A percentile compares a stretch with the other conserved stretches of the same genome.
Evolutionary conservation across 2,797 vertebrate genomes (phyloP).

Genomic region (Gobio occitaniae): DNA sequence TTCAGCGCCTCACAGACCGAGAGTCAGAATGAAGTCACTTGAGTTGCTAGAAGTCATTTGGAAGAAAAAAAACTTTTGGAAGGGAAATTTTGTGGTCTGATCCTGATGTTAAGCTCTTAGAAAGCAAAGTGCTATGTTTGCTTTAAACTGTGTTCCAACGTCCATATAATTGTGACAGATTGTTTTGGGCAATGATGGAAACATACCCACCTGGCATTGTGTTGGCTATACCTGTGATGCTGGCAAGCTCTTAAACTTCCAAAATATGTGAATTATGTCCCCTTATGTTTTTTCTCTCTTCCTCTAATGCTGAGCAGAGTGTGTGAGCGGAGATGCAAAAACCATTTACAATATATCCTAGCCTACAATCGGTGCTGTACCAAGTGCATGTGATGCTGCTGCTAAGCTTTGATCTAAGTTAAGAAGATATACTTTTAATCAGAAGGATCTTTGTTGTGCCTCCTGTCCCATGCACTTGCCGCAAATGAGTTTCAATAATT

Average conservation of each 20-base stretch:
- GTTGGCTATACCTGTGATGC: not conserved
- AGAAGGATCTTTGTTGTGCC: not conserved
- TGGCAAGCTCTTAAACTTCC: not conserved
- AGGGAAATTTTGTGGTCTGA: not conserved
- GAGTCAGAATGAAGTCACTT: conserved; percentile 2
- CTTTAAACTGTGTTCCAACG: not conserved
- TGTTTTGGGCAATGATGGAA: conserved; percentile 3
- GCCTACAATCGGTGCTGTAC: not conserved
- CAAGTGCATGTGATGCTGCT: not conserved
- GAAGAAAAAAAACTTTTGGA: not conserved
- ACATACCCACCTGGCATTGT: conserved; percentile 8
- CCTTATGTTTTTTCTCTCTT: not conserved
- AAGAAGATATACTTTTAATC: not conserved
- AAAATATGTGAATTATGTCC: not conserved
- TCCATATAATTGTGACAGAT: not conserved
- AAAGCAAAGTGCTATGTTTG: not conserved
- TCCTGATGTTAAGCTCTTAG: not conserved
- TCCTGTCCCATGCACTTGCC: not conserved
- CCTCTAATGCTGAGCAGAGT: not conserved
- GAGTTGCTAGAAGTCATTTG: not conserved
- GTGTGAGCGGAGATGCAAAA: not conserved
- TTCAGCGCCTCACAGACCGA: not conserved
- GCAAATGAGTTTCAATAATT: not conserved
- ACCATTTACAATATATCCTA: not conserved
- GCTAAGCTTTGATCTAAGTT: conserved; percentile 1